Evolutionary conservation across 2,888 invertebrate genomes (phyloP), one percentile per base, ranked within the genome.

Genomic region (Steinernema scapterisci): DNA sequence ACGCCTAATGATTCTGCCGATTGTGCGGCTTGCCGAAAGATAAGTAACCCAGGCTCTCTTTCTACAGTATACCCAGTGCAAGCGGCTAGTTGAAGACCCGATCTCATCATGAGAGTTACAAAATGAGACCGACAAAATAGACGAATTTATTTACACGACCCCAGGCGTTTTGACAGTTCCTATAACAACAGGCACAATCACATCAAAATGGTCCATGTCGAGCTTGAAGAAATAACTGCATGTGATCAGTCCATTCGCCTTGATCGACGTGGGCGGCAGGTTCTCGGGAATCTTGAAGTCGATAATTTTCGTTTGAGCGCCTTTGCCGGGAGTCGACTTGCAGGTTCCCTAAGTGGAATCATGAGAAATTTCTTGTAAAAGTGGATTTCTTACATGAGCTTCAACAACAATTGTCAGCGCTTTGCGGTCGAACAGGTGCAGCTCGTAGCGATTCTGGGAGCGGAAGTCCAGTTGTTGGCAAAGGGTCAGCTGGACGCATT

Each of bases 141-240:
- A n/a, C 19, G 48, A 48, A 19, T 63, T 54, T 63, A 63, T 31
- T 31, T 63, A 63, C 72, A 72, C 43, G 43, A 46, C 45, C 0
- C 79, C 81, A 43, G 80, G 77, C 19, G 82, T 80, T 51, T 85
- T 85, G 16, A 77, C 71, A n/a, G 82, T 82, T 38, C 86, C 86
- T 25, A 86, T 79, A 23, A 86, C 81, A 5, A 86, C 83, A 1
- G 86, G 86, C 0, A 86, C 81, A 54, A 86, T 80, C 7, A 86
- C 77, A 73, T 86, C 85, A 63, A 86, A 85, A 72, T 86, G 82
- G 9, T 86, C 84, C 73, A 86, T 80, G 72, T 86, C 84, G 19
- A 86, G 78, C 73, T 86, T 82, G 74, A 86, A 86, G 74, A 86
- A 86, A 72, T 86, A 86, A 52, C 81, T 81, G 71, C 81, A 79